Conservation (phyloP, 2,888 invertebrate species). For the Girardia tigrina region DNA sequence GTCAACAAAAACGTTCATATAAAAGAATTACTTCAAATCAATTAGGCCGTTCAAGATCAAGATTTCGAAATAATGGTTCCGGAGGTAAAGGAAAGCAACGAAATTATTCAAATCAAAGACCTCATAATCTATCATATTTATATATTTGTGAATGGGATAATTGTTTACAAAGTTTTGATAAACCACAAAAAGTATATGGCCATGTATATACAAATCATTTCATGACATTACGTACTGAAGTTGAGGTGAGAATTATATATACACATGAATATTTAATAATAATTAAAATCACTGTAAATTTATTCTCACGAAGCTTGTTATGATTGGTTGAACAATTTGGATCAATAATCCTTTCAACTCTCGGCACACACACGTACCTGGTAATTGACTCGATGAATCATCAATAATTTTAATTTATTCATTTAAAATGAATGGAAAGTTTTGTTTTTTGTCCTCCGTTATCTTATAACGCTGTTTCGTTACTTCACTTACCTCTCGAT, state of each 20-base stretch:
- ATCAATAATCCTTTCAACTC: too few species aligned
- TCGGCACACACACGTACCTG: too few species aligned
- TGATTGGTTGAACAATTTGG: too few species aligned
- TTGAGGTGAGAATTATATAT: background rate
- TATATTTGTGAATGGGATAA: conserved; percentile 31
- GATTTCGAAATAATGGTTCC: conserved; percentile 17
- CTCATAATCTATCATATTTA: background rate
- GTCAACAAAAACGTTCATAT: background rate
- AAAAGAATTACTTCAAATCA: background rate
- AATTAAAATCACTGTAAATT: too few species aligned
- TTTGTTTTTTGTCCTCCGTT: too few species aligned
- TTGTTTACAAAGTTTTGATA: conserved; percentile 28
- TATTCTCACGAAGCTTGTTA: too few species aligned
- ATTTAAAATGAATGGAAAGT: too few species aligned
- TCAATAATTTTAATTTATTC: too few species aligned
- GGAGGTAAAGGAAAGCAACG: conserved; percentile 4
- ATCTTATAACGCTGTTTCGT: too few species aligned
- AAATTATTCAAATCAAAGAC: conserved; percentile 16
- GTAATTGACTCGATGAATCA: too few species aligned
- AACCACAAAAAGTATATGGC: conserved; percentile 28
- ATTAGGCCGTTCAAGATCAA: conserved; percentile 6
- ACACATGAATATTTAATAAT: too few species aligned
- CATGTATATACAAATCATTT: conserved; percentile 31
- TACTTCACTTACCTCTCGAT: too few species aligned
- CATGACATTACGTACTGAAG: conserved; percentile 26